A percentile compares a stretch with the other conserved stretches of the same genome.
Conservation (phyloP, 2,797 vertebrate genomes). For the Echiichthys vipera region DNA sequence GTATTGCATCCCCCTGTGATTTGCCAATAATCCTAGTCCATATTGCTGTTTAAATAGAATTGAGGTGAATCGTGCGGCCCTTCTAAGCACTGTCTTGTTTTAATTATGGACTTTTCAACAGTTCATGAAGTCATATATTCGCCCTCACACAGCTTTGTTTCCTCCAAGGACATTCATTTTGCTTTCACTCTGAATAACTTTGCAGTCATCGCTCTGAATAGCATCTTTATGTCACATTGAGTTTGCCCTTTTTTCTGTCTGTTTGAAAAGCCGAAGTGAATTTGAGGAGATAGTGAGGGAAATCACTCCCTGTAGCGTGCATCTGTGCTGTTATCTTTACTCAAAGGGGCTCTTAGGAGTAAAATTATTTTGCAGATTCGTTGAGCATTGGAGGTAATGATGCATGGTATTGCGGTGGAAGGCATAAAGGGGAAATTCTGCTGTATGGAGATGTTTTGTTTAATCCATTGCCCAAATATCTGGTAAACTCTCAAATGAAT, state of each 20-base stretch:
- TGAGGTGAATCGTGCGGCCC: no score
- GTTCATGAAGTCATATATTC: slow-evolving; percentile 21
- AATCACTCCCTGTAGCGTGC: background rate
- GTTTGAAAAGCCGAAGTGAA: slow-evolving; percentile 7
- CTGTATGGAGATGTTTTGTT: no score
- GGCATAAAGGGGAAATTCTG: background rate
- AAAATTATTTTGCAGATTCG: slow-evolving; percentile 5
- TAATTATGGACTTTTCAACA: slow-evolving; percentile 6
- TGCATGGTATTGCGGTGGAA: background rate
- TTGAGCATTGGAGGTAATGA: slow-evolving; percentile 1
- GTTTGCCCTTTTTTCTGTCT: background rate
- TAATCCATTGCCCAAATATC: background rate
- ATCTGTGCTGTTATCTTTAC: background rate
- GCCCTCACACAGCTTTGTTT: background rate
- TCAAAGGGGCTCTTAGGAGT: background rate
- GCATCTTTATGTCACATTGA: background rate
- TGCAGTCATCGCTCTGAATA: background rate
- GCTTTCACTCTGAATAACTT: background rate
- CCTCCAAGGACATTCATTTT: background rate
- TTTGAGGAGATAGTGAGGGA: background rate
- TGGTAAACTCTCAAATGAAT: background rate
- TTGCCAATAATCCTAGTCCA: no score
- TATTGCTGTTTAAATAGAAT: no score
- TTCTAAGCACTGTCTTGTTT: background rate
- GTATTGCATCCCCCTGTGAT: no score